These are phyloP conservation scores for Rhegmatorhina hoffmannsi DNA, from an alignment of 2,113 vertebrate genomes.

Conservation along the genomic window DNA sequence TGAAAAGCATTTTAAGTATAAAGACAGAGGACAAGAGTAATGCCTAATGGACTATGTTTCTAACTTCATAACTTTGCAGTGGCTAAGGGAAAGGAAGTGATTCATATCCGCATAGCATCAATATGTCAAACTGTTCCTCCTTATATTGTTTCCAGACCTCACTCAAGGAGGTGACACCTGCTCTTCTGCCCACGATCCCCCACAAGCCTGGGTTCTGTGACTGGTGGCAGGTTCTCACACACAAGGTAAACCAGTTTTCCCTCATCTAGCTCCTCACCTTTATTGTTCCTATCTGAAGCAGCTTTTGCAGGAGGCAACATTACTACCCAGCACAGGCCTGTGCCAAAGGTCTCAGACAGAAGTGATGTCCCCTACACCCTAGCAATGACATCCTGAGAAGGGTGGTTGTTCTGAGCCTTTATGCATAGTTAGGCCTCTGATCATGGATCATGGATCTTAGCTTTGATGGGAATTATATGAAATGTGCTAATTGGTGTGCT, in stretches of 20 bases:
- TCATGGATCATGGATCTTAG: background rate
- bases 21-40: background rate
- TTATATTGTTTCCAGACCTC: background rate
- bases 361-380: background rate
- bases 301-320: background rate
- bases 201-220: background rate
- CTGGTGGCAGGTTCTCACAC: background rate
- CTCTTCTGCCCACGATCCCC: background rate
- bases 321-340: background rate
- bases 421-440: background rate
- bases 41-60: background rate
- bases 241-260: background rate
- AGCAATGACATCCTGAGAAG: background rate
- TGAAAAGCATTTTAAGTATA: background rate
- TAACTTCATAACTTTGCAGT: background rate
- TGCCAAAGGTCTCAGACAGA: background rate
- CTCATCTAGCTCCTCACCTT: background rate
- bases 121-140: background rate
- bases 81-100: conserved; percentile 19
- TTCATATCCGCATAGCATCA: background rate
- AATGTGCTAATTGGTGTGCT: background rate
- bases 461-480: background rate
- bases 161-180: background rate
- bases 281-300: background rate
- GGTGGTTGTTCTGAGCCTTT: background rate